Evolutionary conservation across 2,888 invertebrate genomes (phyloP).

Genomic region (Dynastes maya): DNA sequence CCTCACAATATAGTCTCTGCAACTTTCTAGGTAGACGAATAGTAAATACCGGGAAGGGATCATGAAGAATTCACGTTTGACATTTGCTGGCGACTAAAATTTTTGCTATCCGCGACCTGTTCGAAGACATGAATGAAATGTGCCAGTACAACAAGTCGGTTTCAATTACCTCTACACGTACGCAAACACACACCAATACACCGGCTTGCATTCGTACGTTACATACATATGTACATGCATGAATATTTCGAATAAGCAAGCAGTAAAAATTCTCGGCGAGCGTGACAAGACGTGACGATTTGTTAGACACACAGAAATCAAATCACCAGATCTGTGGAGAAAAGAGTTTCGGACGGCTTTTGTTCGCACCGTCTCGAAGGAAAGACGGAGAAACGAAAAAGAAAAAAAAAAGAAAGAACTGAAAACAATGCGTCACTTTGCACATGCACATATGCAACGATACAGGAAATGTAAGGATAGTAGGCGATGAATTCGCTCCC

Average conservation of each 20-base stretch:
- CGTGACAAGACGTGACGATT: constrained; percentile 41
- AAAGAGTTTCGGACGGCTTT: constrained; percentile 13
- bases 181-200: neutral
- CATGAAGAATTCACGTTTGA: constrained; percentile 43
- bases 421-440: constrained; percentile 54
- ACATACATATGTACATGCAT: constrained; percentile 3
- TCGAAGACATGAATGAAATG: constrained; percentile 47
- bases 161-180: constrained; percentile 36
- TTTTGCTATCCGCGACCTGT: constrained; percentile 41
- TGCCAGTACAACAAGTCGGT: constrained; percentile 32
- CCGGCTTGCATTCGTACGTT: constrained; percentile 8
- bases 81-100: constrained; percentile 32
- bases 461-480: constrained; percentile 58
- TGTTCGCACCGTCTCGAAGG: constrained; percentile 5
- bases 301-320: constrained; percentile 33
- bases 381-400: neutral
- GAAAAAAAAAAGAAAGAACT: constrained; percentile 28
- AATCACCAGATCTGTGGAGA: constrained; percentile 31
- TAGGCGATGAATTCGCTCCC: constrained; percentile 58
- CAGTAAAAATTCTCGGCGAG: constrained; percentile 32
- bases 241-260: constrained; percentile 44
- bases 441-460: constrained; percentile 48
- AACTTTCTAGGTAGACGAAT: constrained; percentile 44
- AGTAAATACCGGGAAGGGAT: constrained; percentile 42
- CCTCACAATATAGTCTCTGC: neutral